These are phyloP conservation scores for Formica selysi DNA, from an alignment of 1,140 invertebrate species.

Conservation along the genomic window DNA sequence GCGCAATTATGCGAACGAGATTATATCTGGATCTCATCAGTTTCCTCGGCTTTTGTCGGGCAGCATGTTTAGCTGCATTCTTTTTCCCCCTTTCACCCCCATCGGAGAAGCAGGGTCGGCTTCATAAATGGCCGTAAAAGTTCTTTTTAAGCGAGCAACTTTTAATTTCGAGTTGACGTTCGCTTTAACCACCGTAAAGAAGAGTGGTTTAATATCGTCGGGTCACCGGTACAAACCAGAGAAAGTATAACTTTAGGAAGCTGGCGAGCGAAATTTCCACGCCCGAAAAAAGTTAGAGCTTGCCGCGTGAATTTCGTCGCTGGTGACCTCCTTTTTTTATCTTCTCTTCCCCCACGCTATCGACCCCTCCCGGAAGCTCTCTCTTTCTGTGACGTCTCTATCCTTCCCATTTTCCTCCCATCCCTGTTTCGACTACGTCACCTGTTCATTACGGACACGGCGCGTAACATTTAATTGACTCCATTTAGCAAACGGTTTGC, in stretches of 20 bases:
- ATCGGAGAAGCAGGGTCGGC: slow-evolving; percentile 10
- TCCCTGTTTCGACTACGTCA: slow-evolving; percentile 31
- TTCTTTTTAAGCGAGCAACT: slow-evolving; percentile 65
- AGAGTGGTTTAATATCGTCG: slow-evolving; percentile 67
- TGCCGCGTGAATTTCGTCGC: slow-evolving; percentile 47
- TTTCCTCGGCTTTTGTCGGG: slow-evolving; percentile 12
- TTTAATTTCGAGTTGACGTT: slow-evolving; percentile 75
- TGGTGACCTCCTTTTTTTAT: slow-evolving; percentile 23
- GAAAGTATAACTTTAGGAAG: slow-evolving; percentile 59
- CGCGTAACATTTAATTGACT: slow-evolving; percentile 56
- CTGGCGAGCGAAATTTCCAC: slow-evolving; percentile 67
- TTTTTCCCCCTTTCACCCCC: too few relatives aligned
- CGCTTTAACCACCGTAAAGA: slow-evolving; percentile 55
- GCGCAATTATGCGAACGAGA: slow-evolving; percentile 1
- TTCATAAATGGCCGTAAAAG: slow-evolving; percentile 68
- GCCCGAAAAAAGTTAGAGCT: slow-evolving; percentile 48
- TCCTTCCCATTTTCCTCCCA: background rate
- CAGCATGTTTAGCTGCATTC: slow-evolving; percentile 37
- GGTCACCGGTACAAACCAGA: slow-evolving; percentile 3
- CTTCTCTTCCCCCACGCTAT: background rate
- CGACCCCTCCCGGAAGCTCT: slow-evolving; percentile 42
- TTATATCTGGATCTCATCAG: background rate
- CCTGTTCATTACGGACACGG: slow-evolving; percentile 37
- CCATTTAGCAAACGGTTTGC: slow-evolving; percentile 26
- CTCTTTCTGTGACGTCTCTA: slow-evolving; percentile 43